Percentiles rank a stretch among this genome's conserved stretches.
These are phyloP conservation scores for Enteromius anoplus DNA, from an alignment of 2,797 vertebrate genomes.

Conservation along the genomic window DNA sequence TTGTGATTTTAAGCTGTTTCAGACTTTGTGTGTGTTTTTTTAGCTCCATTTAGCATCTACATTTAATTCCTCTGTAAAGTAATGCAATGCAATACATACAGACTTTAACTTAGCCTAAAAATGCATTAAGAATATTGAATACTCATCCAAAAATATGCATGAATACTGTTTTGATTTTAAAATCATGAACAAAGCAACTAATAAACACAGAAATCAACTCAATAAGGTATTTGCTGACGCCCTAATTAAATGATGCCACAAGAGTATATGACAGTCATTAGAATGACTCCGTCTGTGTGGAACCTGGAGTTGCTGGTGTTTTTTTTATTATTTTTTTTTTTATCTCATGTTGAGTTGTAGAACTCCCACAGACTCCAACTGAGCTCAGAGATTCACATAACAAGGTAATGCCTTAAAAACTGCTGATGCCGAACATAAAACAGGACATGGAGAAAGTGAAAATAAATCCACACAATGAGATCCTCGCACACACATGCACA, in stretches of 20 bases:
- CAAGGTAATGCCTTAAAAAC: conserved; percentile 64
- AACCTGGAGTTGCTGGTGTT: conserved; percentile 56
- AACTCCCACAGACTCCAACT: conserved; percentile 52
- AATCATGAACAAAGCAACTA: conserved; percentile 40
- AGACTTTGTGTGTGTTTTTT: conserved; percentile 1
- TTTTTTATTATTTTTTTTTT: conserved; percentile 34
- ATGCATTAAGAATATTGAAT: conserved; percentile 3
- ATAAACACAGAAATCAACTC: conserved; percentile 52
- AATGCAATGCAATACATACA: background rate
- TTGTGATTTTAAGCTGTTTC: background rate
- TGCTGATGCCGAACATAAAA: conserved; percentile 65
- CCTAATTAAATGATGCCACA: conserved; percentile 59
- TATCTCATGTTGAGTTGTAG: conserved; percentile 36
- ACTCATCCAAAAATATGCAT: conserved; percentile 38
- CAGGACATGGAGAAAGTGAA: conserved; percentile 60
- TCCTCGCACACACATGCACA: conserved; percentile 37
- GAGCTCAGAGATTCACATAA: conserved; percentile 62
- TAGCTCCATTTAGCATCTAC: conserved; percentile 8
- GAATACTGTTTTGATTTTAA: conserved; percentile 28
- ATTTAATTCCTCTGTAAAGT: background rate
- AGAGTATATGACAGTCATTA: conserved; percentile 56
- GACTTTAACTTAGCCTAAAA: background rate
- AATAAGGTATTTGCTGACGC: conserved; percentile 59
- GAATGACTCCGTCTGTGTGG: conserved; percentile 50
- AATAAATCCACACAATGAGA: conserved; percentile 64